Evolutionary conservation across 2,113 vertebrate genomes (phyloP).

Genomic region (Larimichthys polyactis): DNA sequence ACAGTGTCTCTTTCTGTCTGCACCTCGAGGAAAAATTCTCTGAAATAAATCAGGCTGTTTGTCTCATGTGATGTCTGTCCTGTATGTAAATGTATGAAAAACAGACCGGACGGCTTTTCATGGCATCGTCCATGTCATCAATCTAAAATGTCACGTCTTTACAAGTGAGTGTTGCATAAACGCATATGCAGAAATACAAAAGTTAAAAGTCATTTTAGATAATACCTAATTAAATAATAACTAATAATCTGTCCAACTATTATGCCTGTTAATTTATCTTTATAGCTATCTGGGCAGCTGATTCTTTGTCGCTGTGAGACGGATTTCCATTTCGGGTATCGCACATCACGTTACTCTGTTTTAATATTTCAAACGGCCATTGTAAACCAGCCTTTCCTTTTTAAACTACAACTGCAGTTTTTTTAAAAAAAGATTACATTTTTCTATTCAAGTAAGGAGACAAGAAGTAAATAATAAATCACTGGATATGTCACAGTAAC

Average conservation of each 20-base stretch:
- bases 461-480: not conserved
- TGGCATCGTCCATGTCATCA: too few relatives aligned
- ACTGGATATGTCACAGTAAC: not conserved
- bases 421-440: not conserved
- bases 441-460: not conserved
- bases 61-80: not conserved
- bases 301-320: not conserved
- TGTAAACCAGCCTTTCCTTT: not conserved
- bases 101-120: not conserved
- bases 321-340: not conserved
- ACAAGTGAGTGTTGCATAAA: not conserved
- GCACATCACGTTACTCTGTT: not conserved
- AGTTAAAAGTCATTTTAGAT: too few relatives aligned
- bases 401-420: not conserved
- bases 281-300: not conserved
- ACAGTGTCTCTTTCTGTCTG: conserved; percentile 6
- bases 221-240: not conserved
- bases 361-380: not conserved
- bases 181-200: not conserved
- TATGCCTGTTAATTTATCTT: not conserved
- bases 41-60: not conserved
- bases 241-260: not conserved
- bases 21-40: not conserved
- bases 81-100: not conserved
- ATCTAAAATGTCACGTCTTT: not conserved